Evolutionary conservation across 2,797 vertebrate species (phyloP), one percentile per base, ranked within the genome.

Genomic region (Allobates femoralis): DNA sequence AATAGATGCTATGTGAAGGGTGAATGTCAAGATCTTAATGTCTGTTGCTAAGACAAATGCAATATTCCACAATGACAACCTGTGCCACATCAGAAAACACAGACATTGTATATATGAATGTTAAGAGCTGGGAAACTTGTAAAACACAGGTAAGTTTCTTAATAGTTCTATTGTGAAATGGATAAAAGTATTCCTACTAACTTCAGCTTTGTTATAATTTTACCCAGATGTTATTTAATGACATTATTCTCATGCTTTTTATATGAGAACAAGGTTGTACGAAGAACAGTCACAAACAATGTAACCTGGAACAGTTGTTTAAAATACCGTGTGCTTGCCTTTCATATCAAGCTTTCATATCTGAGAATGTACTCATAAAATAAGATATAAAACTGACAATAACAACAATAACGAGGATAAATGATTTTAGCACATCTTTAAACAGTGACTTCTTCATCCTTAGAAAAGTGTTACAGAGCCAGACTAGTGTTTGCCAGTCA

Each of bases 371-470:
- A 37, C 30, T 53, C 55, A 60, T 79, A 60, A 79, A 60, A 79
- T 6, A 60, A 37, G 55, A 41, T 23, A 60, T 79, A 79, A 79
- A 79, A 79, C 53, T 60, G 76, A 60, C 76, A 58, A 60, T 23
- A 60, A 58, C 7, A 73, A 37, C 15, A 79, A 60, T 16, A 60
- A 60, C 15, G 5, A 79, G 55, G 2, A 77, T 18, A 77, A 79
- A 79, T 79, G 12, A 79, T 79, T 79, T 79, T 41, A 60, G 30
- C 55, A 41, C 55, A 60, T 58, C 55, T 79, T 41, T 16, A 79
- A 58, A 79, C 55, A 14, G 76, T 79, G 55, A 73, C 23, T 73
- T 73, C 23, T 18, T 64, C 21, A 21, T 66, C n/a, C n/a, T 55
- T 69, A 18, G 5, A 10, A 71, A 71, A 55, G 3, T 30, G 58